Evolutionary conservation across 1,140 invertebrate species (phyloP).

Genomic region (Homarus americanus): DNA sequence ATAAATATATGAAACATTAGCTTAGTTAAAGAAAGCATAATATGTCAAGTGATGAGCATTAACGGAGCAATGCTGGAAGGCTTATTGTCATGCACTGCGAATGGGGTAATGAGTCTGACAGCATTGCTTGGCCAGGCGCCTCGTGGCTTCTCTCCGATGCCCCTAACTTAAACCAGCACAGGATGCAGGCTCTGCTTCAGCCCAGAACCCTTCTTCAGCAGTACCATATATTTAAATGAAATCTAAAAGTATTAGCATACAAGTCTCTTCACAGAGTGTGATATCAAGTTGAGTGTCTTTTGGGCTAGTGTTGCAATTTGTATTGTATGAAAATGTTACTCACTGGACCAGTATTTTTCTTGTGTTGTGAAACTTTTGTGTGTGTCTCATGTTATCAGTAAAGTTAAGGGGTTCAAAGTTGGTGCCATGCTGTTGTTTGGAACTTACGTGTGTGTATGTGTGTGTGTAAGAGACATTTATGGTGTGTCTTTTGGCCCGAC

Average conservation of each 20-base stretch:
- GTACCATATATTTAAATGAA: background rate
- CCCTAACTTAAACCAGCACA: conserved; percentile 1
- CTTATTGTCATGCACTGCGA: conserved; percentile 29
- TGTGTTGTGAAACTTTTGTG: background rate
- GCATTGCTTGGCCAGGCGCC: conserved; percentile 16
- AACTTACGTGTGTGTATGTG: too few species aligned
- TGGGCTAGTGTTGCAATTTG: background rate
- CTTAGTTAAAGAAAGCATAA: conserved; percentile 55
- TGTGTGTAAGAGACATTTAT: too few species aligned
- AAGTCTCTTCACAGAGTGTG: background rate
- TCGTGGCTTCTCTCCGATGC: background rate
- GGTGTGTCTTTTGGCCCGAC: too few species aligned
- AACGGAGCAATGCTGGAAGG: conserved; percentile 34
- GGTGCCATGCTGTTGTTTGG: too few species aligned
- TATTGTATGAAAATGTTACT: background rate
- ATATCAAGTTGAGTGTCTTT: background rate
- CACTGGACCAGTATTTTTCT: background rate
- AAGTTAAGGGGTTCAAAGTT: too few species aligned
- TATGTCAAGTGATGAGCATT: conserved; percentile 34
- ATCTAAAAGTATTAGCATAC: background rate
- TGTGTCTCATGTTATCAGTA: background rate
- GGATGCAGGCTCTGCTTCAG: conserved; percentile 16
- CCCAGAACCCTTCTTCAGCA: background rate
- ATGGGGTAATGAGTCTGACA: conserved; percentile 41
- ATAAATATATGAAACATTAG: conserved; percentile 41